phyloP scores from a whole-genome alignment of 2,888 invertebrate species.

The Synergus laeviventris region DNA sequence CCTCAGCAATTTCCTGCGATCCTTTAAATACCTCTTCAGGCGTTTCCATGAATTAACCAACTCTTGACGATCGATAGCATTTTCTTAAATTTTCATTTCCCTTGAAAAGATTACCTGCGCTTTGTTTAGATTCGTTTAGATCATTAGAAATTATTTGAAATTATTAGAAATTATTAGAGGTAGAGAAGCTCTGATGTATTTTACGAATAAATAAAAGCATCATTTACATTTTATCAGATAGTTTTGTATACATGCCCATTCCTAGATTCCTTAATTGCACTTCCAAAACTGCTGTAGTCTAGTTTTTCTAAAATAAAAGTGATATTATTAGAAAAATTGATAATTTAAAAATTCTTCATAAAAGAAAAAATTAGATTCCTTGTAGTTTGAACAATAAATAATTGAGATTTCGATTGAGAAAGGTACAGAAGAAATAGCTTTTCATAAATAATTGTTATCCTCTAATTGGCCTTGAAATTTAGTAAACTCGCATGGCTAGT shows the following conservation, averaged over 20 bases:
- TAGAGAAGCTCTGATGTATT: constrained; percentile 14
- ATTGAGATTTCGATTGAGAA: neutral
- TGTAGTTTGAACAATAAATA: neutral
- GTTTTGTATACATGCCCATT: constrained; percentile 18
- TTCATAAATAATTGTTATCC: neutral
- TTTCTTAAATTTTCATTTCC: neutral
- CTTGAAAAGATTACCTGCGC: neutral
- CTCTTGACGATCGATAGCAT: neutral
- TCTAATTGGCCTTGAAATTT: constrained; percentile 18
- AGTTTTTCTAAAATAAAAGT: neutral
- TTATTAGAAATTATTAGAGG: constrained; percentile 5
- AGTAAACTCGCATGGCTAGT: neutral
- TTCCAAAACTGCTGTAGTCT: neutral
- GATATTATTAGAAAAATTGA: neutral
- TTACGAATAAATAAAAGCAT: constrained; percentile 19
- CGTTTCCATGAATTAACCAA: neutral
- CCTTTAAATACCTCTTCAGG: neutral
- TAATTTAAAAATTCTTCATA: neutral
- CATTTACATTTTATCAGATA: constrained; percentile 2
- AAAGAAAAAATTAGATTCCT: neutral
- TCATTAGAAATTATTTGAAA: neutral
- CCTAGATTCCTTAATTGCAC: constrained; percentile 5
- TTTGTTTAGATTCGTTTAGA: neutral
- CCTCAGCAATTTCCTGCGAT: neutral
- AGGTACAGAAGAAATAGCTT: neutral